Base-by-base conservation (phyloP, 2,113 vertebrate species). In the Pelmatolapia mariae region DNA sequence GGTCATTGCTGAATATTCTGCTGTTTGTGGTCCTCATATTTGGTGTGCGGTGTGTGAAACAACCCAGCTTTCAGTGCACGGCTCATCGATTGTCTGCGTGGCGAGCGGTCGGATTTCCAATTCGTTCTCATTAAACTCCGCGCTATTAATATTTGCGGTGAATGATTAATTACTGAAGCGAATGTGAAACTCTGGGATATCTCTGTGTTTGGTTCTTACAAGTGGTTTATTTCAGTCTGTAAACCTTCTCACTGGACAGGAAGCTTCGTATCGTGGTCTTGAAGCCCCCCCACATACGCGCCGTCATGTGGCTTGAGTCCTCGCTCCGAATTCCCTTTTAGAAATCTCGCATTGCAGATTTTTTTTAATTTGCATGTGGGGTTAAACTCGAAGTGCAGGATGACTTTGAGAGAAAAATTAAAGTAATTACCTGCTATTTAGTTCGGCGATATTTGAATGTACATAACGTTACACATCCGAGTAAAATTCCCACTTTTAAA, bases 51-150 rank as follows among this genome's bases (percentile, higher is more conserved):
- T 57, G 85, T 81, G 66, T 43, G 40, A 61, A 16, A 73, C 56
- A 71, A 86, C 91, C 84, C 86, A 59, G 85, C 83, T 87, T 82
- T 54, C 47, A 38, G 4, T 36, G 26, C 71, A 31, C 26, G 90
- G 83, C 73, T 92, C 90, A 89, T 92, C 91, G 91, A 92, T 91
- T 89, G 95, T 90, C 83, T 94, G 93, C 92, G 95, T 94, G 95
- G 90, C 94, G 90, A 91, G 73, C n/a, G 80, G 81, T 89, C 61
- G 61, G 36, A 79, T 90, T 92, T 73, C 84, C 68, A 59, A 53
- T 83, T 61, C 22, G 12, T 50, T 56, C 12, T 43, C 26, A 6
- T 26, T 11, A 22, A 47, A 59, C 19, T 24, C 71, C 11, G 2
- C 8, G 16, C 9, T 24, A 6, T 15, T 38, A 24, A 78, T 68